phyloP scores from a whole-genome alignment of 2,113 vertebrate genomes.

The Grallaria varia region DNA sequence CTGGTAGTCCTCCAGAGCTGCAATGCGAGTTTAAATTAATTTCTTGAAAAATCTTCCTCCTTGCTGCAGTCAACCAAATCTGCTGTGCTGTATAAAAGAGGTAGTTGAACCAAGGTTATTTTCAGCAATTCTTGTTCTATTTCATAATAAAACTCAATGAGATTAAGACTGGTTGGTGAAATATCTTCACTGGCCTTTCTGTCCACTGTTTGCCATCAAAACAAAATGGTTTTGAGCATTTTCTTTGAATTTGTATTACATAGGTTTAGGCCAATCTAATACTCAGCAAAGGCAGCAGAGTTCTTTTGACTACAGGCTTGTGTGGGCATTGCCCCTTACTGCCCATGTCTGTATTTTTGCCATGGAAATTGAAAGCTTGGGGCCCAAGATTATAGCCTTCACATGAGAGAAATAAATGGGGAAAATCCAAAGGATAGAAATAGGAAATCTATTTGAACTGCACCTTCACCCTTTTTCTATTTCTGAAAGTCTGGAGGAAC shows the following conservation, averaged over 20 bases:
- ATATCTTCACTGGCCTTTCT: not conserved
- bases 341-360: not conserved
- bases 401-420: not conserved
- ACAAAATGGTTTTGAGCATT: not conserved
- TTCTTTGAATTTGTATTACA: not conserved
- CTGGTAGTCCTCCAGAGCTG: conserved; percentile 32
- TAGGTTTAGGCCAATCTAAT: not conserved
- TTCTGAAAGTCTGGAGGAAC: not conserved
- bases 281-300: not conserved
- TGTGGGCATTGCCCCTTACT: not conserved
- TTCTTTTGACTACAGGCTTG: not conserved
- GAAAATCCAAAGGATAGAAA: not conserved
- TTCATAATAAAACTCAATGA: not conserved
- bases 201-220: not conserved
- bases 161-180: not conserved
- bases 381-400: not conserved
- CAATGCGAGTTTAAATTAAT: not conserved
- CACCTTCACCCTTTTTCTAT: not conserved
- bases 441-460: not conserved
- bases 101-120: not conserved
- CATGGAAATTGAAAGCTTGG: not conserved
- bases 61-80: not conserved
- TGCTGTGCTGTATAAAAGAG: not conserved
- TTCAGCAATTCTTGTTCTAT: not conserved
- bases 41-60: not conserved